phyloP scores from a whole-genome alignment of 2,888 invertebrate species.

The Eupithecia subumbrata region DNA sequence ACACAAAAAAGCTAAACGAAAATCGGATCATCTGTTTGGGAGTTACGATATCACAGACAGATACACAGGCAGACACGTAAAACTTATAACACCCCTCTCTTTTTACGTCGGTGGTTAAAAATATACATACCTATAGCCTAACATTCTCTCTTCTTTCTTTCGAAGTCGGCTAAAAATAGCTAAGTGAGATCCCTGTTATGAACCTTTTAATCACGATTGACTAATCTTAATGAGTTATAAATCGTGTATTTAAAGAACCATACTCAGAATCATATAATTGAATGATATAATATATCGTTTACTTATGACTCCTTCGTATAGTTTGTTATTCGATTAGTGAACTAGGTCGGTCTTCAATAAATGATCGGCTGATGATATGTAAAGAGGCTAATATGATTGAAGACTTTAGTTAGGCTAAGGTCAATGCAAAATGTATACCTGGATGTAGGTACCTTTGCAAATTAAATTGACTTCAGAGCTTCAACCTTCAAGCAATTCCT shows the following conservation, averaged over 20 bases:
- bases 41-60: no score
- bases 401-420: conserved; percentile 54
- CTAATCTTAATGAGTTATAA: neutral
- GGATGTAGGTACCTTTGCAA: neutral
- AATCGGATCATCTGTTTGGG: no score
- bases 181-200: no score
- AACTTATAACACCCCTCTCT: no score
- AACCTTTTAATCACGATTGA: neutral
- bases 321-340: conserved; percentile 53
- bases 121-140: no score
- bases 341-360: conserved; percentile 75
- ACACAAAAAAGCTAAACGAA: no score
- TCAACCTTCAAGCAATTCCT: neutral
- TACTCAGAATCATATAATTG: neutral
- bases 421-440: conserved; percentile 45
- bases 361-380: conserved; percentile 68
- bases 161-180: no score
- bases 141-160: no score
- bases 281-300: neutral
- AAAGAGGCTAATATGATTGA: conserved; percentile 70
- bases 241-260: neutral
- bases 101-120: no score
- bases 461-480: neutral
- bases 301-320: conserved; percentile 11
- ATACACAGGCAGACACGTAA: no score